Percentiles rank a stretch among this genome's conserved stretches.
Conservation (phyloP, 23 tunicate species). For the Clavelina lepadiformis region DNA sequence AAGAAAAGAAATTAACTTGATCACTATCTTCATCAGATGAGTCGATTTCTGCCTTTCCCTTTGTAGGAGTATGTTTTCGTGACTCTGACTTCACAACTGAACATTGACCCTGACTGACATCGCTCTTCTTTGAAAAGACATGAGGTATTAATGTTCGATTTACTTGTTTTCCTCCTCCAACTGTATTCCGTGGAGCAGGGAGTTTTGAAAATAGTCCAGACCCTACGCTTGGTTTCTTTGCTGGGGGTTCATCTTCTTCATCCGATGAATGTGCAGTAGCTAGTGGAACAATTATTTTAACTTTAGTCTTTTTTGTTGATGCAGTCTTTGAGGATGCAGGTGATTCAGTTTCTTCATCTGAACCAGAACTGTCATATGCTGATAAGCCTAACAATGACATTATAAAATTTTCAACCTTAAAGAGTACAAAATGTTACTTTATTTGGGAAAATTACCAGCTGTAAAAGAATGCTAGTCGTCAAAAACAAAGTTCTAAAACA, state of each 20-base stretch:
- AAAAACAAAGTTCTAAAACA: too few species aligned
- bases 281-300: slow-evolving; percentile 46
- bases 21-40: slow-evolving; percentile 22
- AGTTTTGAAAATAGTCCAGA: slow-evolving; percentile 82
- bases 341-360: slow-evolving; percentile 21
- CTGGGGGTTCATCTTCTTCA: slow-evolving; percentile 58
- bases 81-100: background rate
- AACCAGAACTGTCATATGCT: slow-evolving; percentile 44
- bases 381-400: slow-evolving; percentile 43
- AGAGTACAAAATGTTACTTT: too few species aligned
- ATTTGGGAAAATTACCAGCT: too few species aligned
- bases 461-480: too few species aligned
- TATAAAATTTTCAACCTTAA: too few species aligned
- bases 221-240: slow-evolving; percentile 18
- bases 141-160: slow-evolving; percentile 48
- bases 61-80: slow-evolving; percentile 12
- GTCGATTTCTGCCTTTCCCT: slow-evolving; percentile 6
- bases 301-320: slow-evolving; percentile 19
- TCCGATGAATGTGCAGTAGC: slow-evolving; percentile 23
- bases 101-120: background rate
- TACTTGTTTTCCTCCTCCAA: slow-evolving; percentile 48
- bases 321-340: background rate
- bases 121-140: slow-evolving; percentile 44
- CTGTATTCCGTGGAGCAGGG: slow-evolving; percentile 71
- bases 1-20: slow-evolving; percentile 48